A percentile compares a stretch with the other conserved stretches of the same genome.
phyloP scores from a whole-genome alignment of 2,888 invertebrate species.

The Cephus pygmeus region DNA sequence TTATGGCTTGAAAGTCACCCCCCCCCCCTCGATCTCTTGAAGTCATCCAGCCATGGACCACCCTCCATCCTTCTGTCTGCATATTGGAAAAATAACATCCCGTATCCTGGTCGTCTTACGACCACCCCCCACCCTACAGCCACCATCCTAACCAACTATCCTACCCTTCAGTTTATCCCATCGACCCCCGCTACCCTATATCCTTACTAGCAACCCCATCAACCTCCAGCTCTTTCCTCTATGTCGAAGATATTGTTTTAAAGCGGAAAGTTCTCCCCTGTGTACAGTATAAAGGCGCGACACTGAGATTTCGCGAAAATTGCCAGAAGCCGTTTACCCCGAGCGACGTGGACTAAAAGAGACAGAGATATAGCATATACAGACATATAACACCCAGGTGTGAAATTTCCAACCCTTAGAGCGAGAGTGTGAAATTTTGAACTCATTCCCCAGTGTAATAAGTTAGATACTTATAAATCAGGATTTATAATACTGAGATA shows the following conservation, averaged over 20 bases:
- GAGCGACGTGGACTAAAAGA: neutral
- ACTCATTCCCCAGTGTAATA: neutral
- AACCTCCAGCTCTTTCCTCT: conserved; percentile 30
- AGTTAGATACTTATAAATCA: neutral
- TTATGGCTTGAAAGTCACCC: conserved; percentile 41
- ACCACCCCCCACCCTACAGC: neutral
- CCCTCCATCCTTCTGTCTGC: conserved; percentile 33
- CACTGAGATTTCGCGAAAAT: conserved; percentile 14
- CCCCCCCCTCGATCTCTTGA: conserved; percentile 21
- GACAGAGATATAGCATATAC: neutral
- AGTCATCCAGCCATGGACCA: conserved; percentile 34
- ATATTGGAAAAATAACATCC: conserved; percentile 53
- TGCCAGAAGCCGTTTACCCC: conserved; percentile 3
- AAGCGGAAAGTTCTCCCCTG: conserved; percentile 61
- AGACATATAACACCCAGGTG: neutral
- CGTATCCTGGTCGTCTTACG: neutral
- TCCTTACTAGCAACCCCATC: neutral
- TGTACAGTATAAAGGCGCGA: conserved; percentile 38
- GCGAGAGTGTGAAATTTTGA: neutral
- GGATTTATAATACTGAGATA: neutral
- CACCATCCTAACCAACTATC: conserved; percentile 37
- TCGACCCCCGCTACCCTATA: conserved; percentile 31
- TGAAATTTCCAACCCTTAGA: neutral
- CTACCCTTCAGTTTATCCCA: neutral
- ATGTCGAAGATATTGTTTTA: conserved; percentile 58